phyloP scores from a whole-genome alignment of 2,888 invertebrate genomes.

The Hetaerina titia region DNA sequence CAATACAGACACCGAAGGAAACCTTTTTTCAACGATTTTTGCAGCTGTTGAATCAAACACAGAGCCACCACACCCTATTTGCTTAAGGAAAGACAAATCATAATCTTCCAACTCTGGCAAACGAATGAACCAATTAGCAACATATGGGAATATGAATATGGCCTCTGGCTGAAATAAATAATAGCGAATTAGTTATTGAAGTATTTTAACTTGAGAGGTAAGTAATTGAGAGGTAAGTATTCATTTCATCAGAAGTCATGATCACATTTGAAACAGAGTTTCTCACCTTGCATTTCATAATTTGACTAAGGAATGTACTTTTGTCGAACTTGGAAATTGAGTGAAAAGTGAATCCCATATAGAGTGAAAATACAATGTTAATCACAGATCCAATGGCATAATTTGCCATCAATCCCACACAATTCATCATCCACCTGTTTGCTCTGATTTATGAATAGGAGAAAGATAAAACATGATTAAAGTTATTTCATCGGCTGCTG shows the following conservation, averaged over 20 bases:
- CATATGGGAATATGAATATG: constrained; percentile 47
- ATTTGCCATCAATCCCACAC: constrained; percentile 41
- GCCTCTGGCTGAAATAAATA: constrained; percentile 34
- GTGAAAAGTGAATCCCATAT: constrained; percentile 8
- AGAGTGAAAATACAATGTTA: neutral
- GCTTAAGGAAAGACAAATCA: constrained; percentile 39
- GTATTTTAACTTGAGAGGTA: neutral
- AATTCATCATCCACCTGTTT: neutral
- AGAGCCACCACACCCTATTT: constrained; percentile 30
- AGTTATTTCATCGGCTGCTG: neutral
- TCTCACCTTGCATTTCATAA: constrained; percentile 40
- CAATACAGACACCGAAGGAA: neutral
- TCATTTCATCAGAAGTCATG: neutral
- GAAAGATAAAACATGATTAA: neutral
- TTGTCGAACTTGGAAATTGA: constrained; percentile 40
- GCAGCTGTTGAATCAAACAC: constrained; percentile 37
- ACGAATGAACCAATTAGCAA: constrained; percentile 46
- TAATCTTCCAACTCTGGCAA: neutral
- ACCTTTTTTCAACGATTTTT: constrained; percentile 18
- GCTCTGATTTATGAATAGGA: neutral
- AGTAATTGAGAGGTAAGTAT: too few relatives aligned
- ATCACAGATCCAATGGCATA: constrained; percentile 53
- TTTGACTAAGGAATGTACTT: neutral
- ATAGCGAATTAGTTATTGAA: neutral
- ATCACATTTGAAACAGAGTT: neutral